These are phyloP conservation scores for Cataglyphis rosenhaueri DNA, from an alignment of 2,888 invertebrate species.

Conservation along the genomic window DNA sequence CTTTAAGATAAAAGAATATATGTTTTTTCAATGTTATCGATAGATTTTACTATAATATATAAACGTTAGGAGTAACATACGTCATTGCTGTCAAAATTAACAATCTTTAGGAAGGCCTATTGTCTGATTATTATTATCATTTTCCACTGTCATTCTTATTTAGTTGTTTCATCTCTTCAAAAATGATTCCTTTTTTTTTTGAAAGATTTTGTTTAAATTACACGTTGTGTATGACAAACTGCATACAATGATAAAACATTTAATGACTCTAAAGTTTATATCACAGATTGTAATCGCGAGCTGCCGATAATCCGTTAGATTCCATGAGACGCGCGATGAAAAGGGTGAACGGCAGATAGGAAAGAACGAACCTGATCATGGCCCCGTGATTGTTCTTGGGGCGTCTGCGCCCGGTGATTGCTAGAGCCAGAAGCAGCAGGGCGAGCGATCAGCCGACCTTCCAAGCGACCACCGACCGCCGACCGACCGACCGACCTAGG, in stretches of 20 bases:
- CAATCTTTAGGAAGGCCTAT: background rate
- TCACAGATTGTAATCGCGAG: background rate
- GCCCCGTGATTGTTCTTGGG: conserved; percentile 71
- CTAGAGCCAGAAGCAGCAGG: conserved; percentile 55
- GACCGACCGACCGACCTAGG: conserved; percentile 60
- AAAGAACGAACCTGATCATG: conserved; percentile 47
- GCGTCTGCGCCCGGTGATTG: conserved; percentile 72
- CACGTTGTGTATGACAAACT: background rate
- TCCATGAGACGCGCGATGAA: background rate
- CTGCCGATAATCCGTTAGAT: background rate
- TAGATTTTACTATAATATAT: background rate
- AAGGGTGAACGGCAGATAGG: background rate
- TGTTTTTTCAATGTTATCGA: background rate
- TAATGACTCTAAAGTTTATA: background rate
- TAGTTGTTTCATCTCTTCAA: background rate
- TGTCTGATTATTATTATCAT: background rate
- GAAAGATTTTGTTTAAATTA: background rate
- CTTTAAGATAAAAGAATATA: background rate
- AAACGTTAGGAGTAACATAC: background rate
- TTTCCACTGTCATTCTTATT: background rate
- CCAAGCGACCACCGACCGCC: conserved; percentile 51
- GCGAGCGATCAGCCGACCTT: conserved; percentile 23
- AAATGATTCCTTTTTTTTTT: background rate
- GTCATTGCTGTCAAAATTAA: background rate
- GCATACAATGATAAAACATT: background rate